Conservation (phyloP, 2,113 vertebrate genomes). For the Tauraco erythrolophus region DNA sequence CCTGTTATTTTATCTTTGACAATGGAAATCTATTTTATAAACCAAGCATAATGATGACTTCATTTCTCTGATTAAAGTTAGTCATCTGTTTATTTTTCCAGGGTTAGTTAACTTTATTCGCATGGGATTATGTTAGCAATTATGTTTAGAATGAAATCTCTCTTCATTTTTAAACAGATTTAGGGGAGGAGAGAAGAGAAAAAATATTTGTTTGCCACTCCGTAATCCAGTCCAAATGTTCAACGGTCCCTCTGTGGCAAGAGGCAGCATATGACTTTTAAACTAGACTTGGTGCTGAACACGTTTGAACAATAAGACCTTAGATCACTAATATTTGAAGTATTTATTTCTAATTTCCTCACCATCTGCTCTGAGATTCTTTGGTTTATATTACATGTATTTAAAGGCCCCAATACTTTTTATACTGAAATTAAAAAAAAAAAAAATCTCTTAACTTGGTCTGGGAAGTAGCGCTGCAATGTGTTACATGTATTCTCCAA, state of each 20-base stretch:
- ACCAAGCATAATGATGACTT: conserved; percentile 90
- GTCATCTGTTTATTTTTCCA: conserved; percentile 90
- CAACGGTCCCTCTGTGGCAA: conserved; percentile 77
- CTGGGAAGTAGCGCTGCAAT: neutral
- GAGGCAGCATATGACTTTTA: conserved; percentile 66
- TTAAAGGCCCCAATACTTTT: neutral
- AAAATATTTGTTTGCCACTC: conserved; percentile 59
- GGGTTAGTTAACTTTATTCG: conserved; percentile 88
- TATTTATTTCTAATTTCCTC: conserved; percentile 61
- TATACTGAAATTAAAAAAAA: neutral
- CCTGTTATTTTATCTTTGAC: conserved; percentile 43
- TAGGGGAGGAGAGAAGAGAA: conserved; percentile 29
- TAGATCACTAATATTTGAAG: conserved; percentile 60
- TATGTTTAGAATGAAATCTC: conserved; percentile 70
- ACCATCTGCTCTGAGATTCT: conserved; percentile 31
- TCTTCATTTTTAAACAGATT: conserved; percentile 67
- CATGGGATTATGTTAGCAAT: conserved; percentile 85
- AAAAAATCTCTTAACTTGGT: neutral
- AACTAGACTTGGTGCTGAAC: conserved; percentile 30
- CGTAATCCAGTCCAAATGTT: conserved; percentile 67
- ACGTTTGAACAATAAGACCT: conserved; percentile 58
- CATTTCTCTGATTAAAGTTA: conserved; percentile 89
- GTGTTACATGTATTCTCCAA: neutral
- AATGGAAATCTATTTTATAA: conserved; percentile 82
- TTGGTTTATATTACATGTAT: neutral